Evolutionary conservation across 2,113 vertebrate genomes (phyloP), one percentile per base, ranked within the genome.

Genomic region (Catharus bicknelli): DNA sequence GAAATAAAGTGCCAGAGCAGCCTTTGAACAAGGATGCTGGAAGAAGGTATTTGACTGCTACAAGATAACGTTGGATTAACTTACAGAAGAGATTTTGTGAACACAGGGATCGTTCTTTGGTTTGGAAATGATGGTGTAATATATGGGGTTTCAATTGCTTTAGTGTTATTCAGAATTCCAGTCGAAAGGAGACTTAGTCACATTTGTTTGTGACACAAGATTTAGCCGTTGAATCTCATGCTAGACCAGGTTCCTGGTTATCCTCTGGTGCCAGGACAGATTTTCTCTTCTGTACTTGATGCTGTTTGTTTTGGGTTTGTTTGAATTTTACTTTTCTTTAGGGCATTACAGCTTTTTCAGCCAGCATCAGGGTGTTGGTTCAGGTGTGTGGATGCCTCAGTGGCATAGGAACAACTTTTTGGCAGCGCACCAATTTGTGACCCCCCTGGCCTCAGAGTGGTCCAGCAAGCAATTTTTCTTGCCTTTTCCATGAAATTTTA

Each of bases 51-150:
- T 74, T 64, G 54, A 11, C 48, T 64, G 21, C n/a, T 40, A 76
- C 8, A 57, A 61, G 54, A 54, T 45, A 42, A 50, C 0, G 0
- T 13, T 0, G 0, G 32, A 51, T 83, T 48, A 42, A 22, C 2
- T 64, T 83, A 69, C 32, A 9, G 42, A 83, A 40, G 72, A 77
- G 50, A 69, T 32, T 48, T 30, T 34, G n/a, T 50, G 72, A 95
- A 69, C 16, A 25, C 10, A 4, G 32, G 30, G 34, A 26, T 47
- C 13, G 45, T 66, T 69, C 54, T 80, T 1, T 0, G 42, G 18
- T 72, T 88, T 69, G 72, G 36, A 93, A 83, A 73, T 23, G 13
- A 42, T n/a, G 15, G 16, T 66, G 38, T 57, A 36, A 85, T 50
- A 57, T 22, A 30, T 0, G 0, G 30, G 6, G 18, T 73, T 85